Conservation (phyloP, 2,888 invertebrate genomes). For the Isoperla grammatica region DNA sequence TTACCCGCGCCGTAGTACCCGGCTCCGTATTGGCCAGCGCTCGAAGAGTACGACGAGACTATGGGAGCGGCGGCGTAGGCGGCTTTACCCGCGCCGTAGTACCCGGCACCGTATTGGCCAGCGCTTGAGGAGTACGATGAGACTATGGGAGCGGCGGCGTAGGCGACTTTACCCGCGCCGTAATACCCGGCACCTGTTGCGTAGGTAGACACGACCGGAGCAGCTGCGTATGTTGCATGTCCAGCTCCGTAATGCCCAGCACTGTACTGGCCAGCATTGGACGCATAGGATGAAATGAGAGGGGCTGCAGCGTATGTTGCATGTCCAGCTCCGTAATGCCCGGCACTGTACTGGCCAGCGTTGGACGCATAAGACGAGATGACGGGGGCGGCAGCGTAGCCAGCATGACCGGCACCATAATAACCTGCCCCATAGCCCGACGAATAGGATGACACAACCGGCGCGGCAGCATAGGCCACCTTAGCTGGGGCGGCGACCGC, state of each 20-base stretch:
- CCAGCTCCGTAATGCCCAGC: too few relatives aligned
- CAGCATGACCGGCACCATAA: too few relatives aligned
- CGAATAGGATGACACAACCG: too few relatives aligned
- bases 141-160: background rate
- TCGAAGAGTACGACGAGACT: background rate
- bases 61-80: background rate
- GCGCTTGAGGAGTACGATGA: background rate
- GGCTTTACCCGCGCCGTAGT: background rate
- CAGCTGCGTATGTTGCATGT: background rate
- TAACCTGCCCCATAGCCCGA: too few relatives aligned
- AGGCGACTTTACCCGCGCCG: background rate
- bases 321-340: too few relatives aligned
- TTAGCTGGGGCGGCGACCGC: too few relatives aligned
- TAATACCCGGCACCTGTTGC: background rate
- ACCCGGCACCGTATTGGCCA: background rate
- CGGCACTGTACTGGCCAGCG: too few relatives aligned
- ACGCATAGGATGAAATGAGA: too few relatives aligned
- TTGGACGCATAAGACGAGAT: background rate
- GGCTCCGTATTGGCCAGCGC: background rate
- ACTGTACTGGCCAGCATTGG: too few relatives aligned
- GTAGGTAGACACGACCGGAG: slow-evolving; percentile 3
- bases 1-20: background rate
- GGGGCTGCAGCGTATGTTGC: too few relatives aligned
- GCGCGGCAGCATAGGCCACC: too few relatives aligned
- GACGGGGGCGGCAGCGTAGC: background rate